phyloP scores from a whole-genome alignment of 2,888 invertebrate species.

The Phymatocera aterrima region DNA sequence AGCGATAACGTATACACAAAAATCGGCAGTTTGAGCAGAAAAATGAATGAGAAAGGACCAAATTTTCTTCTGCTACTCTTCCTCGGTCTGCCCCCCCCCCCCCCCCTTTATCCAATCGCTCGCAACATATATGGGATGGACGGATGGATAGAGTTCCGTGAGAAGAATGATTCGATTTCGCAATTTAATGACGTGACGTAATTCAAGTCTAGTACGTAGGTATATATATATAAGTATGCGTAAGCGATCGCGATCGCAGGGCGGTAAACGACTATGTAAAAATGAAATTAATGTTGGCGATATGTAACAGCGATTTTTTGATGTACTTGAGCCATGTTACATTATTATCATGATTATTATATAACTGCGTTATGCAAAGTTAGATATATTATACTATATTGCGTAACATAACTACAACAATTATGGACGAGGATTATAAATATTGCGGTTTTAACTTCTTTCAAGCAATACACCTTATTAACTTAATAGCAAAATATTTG shows the following conservation, averaged over 20 bases:
- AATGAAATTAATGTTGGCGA: constrained; percentile 1
- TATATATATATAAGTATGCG: no score
- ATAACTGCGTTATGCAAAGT: background rate
- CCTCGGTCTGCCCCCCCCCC: no score
- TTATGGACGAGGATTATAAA: background rate
- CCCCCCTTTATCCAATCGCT: no score
- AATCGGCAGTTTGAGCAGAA: no score
- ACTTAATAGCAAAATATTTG: no score
- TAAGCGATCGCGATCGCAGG: background rate
- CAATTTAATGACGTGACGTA: background rate
- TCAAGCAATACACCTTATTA: background rate
- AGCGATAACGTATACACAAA: no score
- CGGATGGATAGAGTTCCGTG: background rate
- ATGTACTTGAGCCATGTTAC: background rate
- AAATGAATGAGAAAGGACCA: constrained; percentile 43
- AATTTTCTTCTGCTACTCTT: constrained; percentile 41
- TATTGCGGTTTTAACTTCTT: background rate
- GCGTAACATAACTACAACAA: no score
- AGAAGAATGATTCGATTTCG: background rate
- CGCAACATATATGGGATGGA: no score
- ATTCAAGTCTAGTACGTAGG: background rate
- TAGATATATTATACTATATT: background rate
- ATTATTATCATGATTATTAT: no score
- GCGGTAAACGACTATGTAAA: background rate
- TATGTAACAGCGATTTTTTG: background rate